Evolutionary conservation across 23 tunicate species (phyloP), one percentile per base, ranked within the genome.

Genomic region (Aplidium turbinatum): DNA sequence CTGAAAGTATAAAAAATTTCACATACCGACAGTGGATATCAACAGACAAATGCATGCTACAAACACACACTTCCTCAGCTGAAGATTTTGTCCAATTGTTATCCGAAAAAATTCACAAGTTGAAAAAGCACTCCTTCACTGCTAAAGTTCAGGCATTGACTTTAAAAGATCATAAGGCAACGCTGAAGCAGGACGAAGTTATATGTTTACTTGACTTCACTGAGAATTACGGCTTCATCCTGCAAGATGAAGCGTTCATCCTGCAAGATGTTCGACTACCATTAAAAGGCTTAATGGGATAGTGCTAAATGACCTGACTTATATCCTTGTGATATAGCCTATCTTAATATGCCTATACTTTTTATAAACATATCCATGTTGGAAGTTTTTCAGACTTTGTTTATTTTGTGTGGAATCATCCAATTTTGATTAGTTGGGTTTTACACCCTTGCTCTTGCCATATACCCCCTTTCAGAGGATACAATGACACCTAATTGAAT

Each of bases 181-280:
- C 9, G 11, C 67, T 60, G 9, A 4, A 4, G 7, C 6, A 6
- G 7, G n/a, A 60, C 36, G 34, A 60, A 6, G 35, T 21, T 3
- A 23, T 65, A 19, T 25, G 20, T 16, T 29, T 65, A 6, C 26
- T 65, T 4, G 72, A 65, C 24, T 65, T 65, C 22, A 27, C 72
- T 3, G 50, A 36, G 24, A 65, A 65, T 23, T 65, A 65, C 22
- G 23, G 72, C 38, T 65, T 7, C 22, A 21, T 65, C 5, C 2
- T 65, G 18, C 72, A 65, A 65, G 72, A 65, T 38, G 50, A 36
- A 65, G 72, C n/a, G n/a, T n/a, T n/a, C n/a, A n/a, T n/a, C n/a
- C n/a, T n/a, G n/a, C n/a, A n/a, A n/a, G n/a, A n/a, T n/a, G n/a
- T n/a, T n/a, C n/a, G n/a, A n/a, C n/a, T n/a, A n/a, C n/a, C n/a